Evolutionary conservation across 2,113 vertebrate genomes (phyloP).

Genomic region (Xiphophorus maculatus): DNA sequence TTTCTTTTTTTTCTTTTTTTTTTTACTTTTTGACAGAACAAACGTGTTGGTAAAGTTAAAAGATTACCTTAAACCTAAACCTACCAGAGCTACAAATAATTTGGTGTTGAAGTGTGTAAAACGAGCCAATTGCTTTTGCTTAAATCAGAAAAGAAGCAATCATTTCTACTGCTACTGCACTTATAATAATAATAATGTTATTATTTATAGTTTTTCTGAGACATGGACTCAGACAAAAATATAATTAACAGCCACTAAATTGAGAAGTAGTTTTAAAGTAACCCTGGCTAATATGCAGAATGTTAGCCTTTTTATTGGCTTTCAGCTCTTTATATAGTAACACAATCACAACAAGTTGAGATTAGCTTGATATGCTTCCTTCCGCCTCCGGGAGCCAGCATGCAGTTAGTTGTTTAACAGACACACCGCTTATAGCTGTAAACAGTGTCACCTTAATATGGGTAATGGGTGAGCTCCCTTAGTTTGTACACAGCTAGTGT

Average conservation of each 20-base stretch:
- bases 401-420: not conserved
- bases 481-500: not conserved
- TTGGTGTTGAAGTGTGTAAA: too few relatives aligned
- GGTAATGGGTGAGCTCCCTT: not conserved
- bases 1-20: too few relatives aligned
- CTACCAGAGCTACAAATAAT: too few relatives aligned
- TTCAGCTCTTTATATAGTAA: not conserved
- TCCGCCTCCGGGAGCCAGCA: not conserved
- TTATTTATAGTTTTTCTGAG: too few relatives aligned
- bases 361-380: not conserved
- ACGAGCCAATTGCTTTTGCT: too few relatives aligned
- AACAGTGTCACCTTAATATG: not conserved
- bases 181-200: too few relatives aligned
- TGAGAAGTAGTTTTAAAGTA: not conserved
- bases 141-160: too few relatives aligned
- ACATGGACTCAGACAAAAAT: too few relatives aligned
- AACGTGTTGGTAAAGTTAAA: too few relatives aligned
- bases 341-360: not conserved
- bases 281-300: not conserved
- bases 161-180: too few relatives aligned
- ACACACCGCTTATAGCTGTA: not conserved
- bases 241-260: too few relatives aligned
- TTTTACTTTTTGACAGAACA: not conserved
- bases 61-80: too few relatives aligned
- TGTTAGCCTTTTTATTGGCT: not conserved